Conservation (phyloP, 2,888 invertebrate genomes). For the Chirona hameri region DNA sequence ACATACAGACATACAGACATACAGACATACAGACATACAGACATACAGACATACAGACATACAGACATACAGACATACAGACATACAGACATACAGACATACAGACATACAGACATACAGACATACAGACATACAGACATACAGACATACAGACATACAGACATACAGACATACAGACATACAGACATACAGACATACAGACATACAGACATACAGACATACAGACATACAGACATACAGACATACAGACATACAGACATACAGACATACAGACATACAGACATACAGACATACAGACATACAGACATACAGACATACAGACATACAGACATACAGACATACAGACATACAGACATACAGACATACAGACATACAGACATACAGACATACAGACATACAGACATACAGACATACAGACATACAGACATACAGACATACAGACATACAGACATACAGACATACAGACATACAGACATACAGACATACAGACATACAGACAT, state of each 20-base stretch:
- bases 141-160: background rate
- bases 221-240: background rate
- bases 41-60: background rate
- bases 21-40: background rate
- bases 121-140: background rate
- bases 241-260: background rate
- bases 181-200: background rate
- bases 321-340: background rate
- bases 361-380: background rate
- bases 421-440: background rate
- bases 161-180: background rate
- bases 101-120: background rate
- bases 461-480: background rate
- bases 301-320: background rate
- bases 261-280: background rate
- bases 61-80: background rate
- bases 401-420: background rate
- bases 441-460: background rate
- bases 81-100: background rate
- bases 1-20: background rate
- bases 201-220: background rate
- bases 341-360: background rate
- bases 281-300: background rate
- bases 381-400: background rate
- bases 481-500: background rate